phyloP scores from a whole-genome alignment of 2,113 vertebrate genomes.

The Tympanuchus pallidicinctus region DNA sequence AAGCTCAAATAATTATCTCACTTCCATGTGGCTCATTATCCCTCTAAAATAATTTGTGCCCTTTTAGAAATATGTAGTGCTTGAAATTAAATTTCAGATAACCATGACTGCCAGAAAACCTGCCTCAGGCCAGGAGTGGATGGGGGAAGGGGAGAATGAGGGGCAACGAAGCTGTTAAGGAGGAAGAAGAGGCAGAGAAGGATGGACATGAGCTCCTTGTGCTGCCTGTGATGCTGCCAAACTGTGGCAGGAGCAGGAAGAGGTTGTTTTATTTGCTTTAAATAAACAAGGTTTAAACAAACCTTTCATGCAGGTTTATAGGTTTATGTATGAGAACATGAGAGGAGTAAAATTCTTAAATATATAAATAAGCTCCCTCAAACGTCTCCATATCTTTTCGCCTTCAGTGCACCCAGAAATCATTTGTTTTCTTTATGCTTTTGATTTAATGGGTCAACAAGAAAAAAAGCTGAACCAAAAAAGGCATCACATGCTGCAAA shows the following conservation, averaged over 20 bases:
- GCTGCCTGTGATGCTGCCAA: not conserved
- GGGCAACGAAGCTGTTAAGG: not conserved
- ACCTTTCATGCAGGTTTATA: not conserved
- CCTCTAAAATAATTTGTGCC: not conserved
- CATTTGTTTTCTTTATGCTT: accelerated
- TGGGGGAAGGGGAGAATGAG: not conserved
- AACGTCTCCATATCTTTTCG: not conserved
- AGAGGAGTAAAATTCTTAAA: not conserved
- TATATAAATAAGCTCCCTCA: not conserved
- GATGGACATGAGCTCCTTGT: not conserved
- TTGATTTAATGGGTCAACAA: not conserved
- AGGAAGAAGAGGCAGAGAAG: not conserved
- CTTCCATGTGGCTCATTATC: not conserved
- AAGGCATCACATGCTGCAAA: not conserved
- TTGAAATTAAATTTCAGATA: constrained; percentile 25
- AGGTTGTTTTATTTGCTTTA: not conserved
- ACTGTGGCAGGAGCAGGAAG: not conserved
- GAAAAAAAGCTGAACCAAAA: not conserved
- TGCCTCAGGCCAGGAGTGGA: not conserved
- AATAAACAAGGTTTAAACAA: not conserved
- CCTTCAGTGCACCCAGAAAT: not conserved
- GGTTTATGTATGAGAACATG: not conserved
- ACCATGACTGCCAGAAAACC: not conserved
- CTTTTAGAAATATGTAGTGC: not conserved
- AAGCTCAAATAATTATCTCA: constrained; percentile 12